Evolutionary conservation across 2,113 vertebrate species (phyloP), one percentile per base, ranked within the genome.

Genomic region (Oophaga pumilio): DNA sequence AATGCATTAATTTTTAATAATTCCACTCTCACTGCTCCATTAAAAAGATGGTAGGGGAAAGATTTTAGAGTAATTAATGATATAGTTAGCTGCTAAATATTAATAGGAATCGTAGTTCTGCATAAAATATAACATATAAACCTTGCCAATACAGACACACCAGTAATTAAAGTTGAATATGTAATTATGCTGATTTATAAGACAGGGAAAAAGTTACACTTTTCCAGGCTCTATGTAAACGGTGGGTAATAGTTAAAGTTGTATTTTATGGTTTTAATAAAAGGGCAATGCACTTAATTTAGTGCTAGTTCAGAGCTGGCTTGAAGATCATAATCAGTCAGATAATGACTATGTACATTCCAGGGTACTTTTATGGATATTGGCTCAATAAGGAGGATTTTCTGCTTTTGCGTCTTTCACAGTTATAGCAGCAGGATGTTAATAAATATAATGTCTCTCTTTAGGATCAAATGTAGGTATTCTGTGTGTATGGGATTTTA

Each of bases 11-110:
- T 97, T 96, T 97, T 97, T 96, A 95, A 97, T 97, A 95, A 92
- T 93, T 92, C 93, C 92, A 94, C 94, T 96, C 94, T 97, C 95
- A 94, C 92, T 94, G 95, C 95, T 95, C 95, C 96, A 97, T 97
- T 97, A 97, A 97, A 96, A 96, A 96, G 95, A 97, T 95, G 95
- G 95, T 96, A 95, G 93, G 94, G 95, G 94, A 96, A 95, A 95
- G 95, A 96, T 94, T 97, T 97, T 96, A 96, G 95, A 96, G 96
- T 98, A 97, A 99, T 98, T 98, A 98, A 98, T 97, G 96, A 96
- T 95, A 97, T 96, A 96, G 96, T 96, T 97, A 97, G 96, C 95
- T 96, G 94, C 96, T 97, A 96, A 98, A 98, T 98, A 98, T 98
- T 98, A 98, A 99, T 97, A 97, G 94, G 95, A 96, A 96, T 93